phyloP scores from a whole-genome alignment of 2,113 vertebrate genomes.

The Petrocephalus zakoni region DNA sequence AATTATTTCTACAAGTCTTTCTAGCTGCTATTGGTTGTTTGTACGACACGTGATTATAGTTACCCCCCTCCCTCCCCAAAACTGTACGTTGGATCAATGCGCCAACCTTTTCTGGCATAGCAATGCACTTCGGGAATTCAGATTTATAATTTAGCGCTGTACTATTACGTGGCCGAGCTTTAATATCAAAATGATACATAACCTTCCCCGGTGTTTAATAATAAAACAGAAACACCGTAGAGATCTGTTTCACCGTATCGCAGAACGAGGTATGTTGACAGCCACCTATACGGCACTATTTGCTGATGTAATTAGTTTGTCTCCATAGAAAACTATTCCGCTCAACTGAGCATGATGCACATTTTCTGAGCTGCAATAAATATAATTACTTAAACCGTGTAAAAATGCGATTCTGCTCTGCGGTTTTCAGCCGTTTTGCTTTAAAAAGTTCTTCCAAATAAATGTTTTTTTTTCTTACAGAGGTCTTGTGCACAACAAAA shows the following conservation, averaged over 20 bases:
- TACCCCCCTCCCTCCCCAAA: constrained; percentile 53
- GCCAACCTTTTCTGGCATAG: constrained; percentile 59
- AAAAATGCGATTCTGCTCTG: neutral
- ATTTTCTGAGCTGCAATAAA: constrained; percentile 39
- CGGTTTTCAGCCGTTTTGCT: neutral
- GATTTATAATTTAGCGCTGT: constrained; percentile 1
- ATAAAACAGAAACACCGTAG: constrained; percentile 15
- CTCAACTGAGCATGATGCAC: constrained; percentile 39
- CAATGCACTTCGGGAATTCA: constrained; percentile 11
- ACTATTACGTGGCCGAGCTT: constrained; percentile 9
- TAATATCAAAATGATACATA: neutral
- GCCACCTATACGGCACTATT: constrained; percentile 64
- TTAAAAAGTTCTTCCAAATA: neutral
- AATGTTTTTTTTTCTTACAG: neutral
- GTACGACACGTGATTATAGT: constrained; percentile 76
- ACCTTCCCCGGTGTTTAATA: constrained; percentile 11
- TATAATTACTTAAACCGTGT: constrained; percentile 28
- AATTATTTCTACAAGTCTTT: constrained; percentile 79
- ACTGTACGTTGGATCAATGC: constrained; percentile 78
- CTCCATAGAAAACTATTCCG: constrained; percentile 46
- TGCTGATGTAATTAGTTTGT: constrained; percentile 66
- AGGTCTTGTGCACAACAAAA: neutral
- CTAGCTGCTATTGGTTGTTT: constrained; percentile 67
- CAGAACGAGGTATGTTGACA: constrained; percentile 47
- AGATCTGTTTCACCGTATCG: constrained; percentile 18